Evolutionary conservation across 2,888 invertebrate species (phyloP).

Genomic region (Germaria angustata): DNA sequence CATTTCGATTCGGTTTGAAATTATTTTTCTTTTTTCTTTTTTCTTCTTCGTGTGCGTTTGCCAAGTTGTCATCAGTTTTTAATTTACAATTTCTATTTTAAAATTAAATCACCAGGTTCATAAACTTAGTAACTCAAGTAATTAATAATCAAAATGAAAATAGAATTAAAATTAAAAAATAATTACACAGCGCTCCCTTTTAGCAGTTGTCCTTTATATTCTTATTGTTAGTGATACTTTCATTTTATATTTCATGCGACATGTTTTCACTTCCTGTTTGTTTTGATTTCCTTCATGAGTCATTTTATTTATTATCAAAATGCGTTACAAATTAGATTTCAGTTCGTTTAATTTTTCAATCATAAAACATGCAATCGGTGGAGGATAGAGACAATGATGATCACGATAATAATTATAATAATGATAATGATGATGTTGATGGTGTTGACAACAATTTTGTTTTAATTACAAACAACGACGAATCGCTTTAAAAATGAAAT

Average conservation of each 20-base stretch:
- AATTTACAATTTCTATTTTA: neutral
- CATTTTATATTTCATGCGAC: neutral
- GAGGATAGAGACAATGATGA: no score
- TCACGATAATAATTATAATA: neutral
- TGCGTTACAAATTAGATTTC: slow-evolving; percentile 57
- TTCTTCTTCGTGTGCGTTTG: no score
- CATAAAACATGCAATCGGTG: slow-evolving; percentile 31
- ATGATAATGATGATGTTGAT: neutral
- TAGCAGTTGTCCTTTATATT: neutral
- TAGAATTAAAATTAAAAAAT: slow-evolving; percentile 24
- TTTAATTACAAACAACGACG: slow-evolving; percentile 52
- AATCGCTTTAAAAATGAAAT: slow-evolving; percentile 35
- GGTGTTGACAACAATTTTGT: slow-evolving; percentile 43
- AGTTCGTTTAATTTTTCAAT: slow-evolving; percentile 62
- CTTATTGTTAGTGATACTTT: neutral
- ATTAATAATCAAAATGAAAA: slow-evolving; percentile 20
- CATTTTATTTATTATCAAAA: neutral
- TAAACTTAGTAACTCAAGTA: slow-evolving; percentile 46
- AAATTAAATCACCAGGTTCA: slow-evolving; percentile 51
- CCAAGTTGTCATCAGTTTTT: no score
- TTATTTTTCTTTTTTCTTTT: no score
- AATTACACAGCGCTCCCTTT: neutral
- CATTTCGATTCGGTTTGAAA: no score
- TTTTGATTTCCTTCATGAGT: slow-evolving; percentile 20
- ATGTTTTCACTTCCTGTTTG: slow-evolving; percentile 42